Conservation (phyloP, 1,140 invertebrate species). For the Drosophila teissieri region DNA sequence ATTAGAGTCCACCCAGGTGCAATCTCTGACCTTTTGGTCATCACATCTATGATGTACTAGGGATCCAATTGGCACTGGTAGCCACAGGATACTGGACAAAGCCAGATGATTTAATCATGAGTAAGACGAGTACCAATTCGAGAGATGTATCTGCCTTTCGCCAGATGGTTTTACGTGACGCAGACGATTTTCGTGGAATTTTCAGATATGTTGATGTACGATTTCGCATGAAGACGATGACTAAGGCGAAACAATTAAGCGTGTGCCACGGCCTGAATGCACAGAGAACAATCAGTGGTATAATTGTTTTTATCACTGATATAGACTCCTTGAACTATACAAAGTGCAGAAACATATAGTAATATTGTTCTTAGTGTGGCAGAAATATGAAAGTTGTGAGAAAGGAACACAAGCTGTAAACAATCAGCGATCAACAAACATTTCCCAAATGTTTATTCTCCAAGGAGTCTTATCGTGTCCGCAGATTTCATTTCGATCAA, state of each 20-base stretch:
- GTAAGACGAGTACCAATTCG: not conserved
- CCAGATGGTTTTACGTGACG: conserved; percentile 23
- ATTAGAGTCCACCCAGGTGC: no score
- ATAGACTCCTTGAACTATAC: not conserved
- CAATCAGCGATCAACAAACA: conserved; percentile 7
- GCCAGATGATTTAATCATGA: not conserved
- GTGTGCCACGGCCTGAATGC: not conserved
- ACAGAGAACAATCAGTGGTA: conserved; percentile 1
- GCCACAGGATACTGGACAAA: not conserved
- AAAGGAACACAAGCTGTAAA: not conserved
- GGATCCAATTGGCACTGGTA: not conserved
- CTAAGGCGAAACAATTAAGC: conserved; percentile 26
- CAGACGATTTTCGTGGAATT: conserved; percentile 40
- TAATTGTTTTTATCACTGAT: no score
- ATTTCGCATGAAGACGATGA: conserved; percentile 26
- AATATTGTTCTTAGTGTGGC: not conserved
- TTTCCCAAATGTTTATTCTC: conserved; percentile 53
- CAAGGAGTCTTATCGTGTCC: conserved; percentile 27
- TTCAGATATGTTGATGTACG: conserved; percentile 23
- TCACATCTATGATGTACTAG: no score
- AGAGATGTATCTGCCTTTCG: conserved; percentile 11
- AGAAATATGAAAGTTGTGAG: not conserved
- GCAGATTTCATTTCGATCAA: conserved; percentile 21
- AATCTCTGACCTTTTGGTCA: no score
- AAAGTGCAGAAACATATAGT: no score